phyloP scores from a whole-genome alignment of 2,888 invertebrate species.

The Adineta ricciae region DNA sequence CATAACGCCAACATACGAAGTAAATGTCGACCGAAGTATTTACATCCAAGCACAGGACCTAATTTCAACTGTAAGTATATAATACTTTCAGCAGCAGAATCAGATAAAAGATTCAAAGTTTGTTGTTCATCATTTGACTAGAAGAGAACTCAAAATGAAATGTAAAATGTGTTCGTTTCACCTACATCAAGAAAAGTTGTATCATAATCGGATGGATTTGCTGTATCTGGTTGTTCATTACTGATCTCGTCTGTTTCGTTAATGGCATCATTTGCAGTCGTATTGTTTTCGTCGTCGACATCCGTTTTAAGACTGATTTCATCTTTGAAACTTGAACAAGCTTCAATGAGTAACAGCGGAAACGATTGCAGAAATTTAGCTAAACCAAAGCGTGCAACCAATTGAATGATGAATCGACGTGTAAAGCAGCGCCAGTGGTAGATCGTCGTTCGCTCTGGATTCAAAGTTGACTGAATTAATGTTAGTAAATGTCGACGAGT shows the following conservation, averaged over 20 bases:
- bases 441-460: background rate
- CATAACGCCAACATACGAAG: slow-evolving; percentile 84
- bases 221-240: slow-evolving; percentile 29
- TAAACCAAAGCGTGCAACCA: background rate
- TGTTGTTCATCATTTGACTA: background rate
- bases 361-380: background rate
- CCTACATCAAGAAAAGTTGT: slow-evolving; percentile 35
- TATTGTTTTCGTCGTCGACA: slow-evolving; percentile 35
- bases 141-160: too few species aligned
- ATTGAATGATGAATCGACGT: background rate
- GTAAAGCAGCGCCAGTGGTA: background rate
- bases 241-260: background rate
- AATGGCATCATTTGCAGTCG: slow-evolving; percentile 11
- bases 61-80: slow-evolving; percentile 83
- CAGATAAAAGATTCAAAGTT: slow-evolving; percentile 37
- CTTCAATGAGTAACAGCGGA: slow-evolving; percentile 70
- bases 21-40: slow-evolving; percentile 77
- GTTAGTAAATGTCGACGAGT: slow-evolving; percentile 46
- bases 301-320: slow-evolving; percentile 35
- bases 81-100: slow-evolving; percentile 46
- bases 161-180: background rate
- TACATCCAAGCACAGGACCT: slow-evolving; percentile 83
- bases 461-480: slow-evolving; percentile 17
- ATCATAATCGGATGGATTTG: background rate
- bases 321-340: slow-evolving; percentile 82